A percentile compares a stretch with the other conserved stretches of the same genome.
These are phyloP conservation scores for Zaprionus lachaisei DNA, from an alignment of 1,140 invertebrate species.

Conservation along the genomic window DNA sequence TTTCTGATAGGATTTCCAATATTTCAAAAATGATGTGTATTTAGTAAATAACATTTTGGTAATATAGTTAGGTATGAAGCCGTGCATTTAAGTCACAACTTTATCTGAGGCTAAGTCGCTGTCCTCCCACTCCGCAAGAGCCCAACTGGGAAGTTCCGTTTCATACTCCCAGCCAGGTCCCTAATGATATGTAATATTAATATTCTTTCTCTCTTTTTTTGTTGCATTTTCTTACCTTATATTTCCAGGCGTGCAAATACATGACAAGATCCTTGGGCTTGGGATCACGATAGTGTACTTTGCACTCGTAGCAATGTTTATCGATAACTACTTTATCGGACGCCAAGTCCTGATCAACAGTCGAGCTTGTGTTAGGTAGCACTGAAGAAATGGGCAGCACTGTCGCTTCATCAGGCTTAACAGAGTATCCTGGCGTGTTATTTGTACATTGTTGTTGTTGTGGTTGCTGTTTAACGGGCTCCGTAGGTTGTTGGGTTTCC, in stretches of 20 bases:
- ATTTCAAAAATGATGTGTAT: slow-evolving; percentile 16
- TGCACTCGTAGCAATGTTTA: slow-evolving; percentile 96
- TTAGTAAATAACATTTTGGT: slow-evolving; percentile 15
- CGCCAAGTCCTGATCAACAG: slow-evolving; percentile 89
- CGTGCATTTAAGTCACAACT: slow-evolving; percentile 24
- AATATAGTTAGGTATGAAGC: slow-evolving; percentile 5
- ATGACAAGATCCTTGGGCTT: slow-evolving; percentile 95
- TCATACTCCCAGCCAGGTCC: slow-evolving; percentile 95
- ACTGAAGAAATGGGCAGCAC: not conserved
- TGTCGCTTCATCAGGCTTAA: slow-evolving; percentile 12
- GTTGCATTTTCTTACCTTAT: slow-evolving; percentile 87
- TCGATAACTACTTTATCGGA: slow-evolving; percentile 92
- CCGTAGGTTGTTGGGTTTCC: slow-evolving; percentile 85
- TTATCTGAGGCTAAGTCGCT: slow-evolving; percentile 25
- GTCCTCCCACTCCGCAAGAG: slow-evolving; percentile 91
- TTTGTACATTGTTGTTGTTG: slow-evolving; percentile 28
- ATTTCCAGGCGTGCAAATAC: slow-evolving; percentile 97
- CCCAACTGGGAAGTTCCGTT: slow-evolving; percentile 95
- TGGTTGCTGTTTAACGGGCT: slow-evolving; percentile 20
- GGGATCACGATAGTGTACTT: slow-evolving; percentile 95
- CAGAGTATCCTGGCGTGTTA: slow-evolving; percentile 14
- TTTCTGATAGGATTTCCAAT: slow-evolving; percentile 14
- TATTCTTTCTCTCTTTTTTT: not conserved
- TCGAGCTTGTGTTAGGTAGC: not conserved
- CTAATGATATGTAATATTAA: slow-evolving; percentile 81